Conservation (phyloP, 2,113 vertebrate species). For the Glaucidium brasilianum region DNA sequence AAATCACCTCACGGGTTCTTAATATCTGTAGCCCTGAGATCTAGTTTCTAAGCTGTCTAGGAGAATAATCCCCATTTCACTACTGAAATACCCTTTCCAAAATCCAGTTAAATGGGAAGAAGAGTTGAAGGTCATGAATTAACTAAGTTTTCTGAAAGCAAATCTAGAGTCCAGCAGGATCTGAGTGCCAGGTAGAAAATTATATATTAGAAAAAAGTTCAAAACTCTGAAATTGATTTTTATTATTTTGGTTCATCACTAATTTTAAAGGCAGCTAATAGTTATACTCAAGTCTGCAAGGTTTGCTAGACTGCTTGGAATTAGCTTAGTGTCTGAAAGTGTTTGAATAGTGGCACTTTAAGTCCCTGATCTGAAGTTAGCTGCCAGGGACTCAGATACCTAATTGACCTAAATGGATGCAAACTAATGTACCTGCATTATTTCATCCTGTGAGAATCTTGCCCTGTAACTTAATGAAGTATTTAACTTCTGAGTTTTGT, state of each 20-base stretch:
- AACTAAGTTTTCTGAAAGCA: background rate
- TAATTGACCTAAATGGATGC: conserved; percentile 24
- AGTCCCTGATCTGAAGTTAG: background rate
- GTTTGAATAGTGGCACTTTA: background rate
- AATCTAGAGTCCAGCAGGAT: background rate
- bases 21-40: background rate
- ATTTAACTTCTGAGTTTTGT: background rate
- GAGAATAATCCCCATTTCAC: background rate
- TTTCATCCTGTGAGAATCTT: background rate
- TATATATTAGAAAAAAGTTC: background rate
- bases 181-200: background rate
- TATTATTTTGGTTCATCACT: background rate
- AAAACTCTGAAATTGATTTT: background rate
- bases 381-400: background rate
- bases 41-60: background rate
- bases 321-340: background rate
- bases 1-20: background rate
- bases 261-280: background rate
- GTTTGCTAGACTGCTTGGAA: background rate
- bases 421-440: background rate
- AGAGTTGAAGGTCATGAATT: background rate
- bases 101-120: background rate
- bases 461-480: conserved; percentile 8
- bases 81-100: background rate
- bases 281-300: background rate